Evolutionary conservation across 1,140 invertebrate genomes (phyloP).

Genomic region (Orussus abietinus): DNA sequence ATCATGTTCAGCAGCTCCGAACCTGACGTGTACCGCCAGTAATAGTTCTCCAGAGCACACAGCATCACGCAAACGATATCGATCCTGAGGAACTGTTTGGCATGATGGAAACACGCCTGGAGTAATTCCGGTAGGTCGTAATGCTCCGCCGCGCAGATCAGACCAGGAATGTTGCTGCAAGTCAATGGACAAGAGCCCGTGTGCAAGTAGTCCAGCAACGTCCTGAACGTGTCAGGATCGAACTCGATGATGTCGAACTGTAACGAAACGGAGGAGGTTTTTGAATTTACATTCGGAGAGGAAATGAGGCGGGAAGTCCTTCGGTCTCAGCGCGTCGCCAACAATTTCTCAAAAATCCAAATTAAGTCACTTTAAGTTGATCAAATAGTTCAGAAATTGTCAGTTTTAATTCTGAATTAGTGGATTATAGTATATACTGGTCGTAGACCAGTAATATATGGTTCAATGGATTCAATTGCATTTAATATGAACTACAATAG

Average conservation of each 20-base stretch:
- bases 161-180: slow-evolving; percentile 85
- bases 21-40: slow-evolving; percentile 91
- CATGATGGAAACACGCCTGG: slow-evolving; percentile 92
- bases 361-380: too few relatives aligned
- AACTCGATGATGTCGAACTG: slow-evolving; percentile 94
- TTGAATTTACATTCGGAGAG: too few relatives aligned
- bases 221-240: slow-evolving; percentile 88
- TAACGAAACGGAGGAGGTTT: too few relatives aligned
- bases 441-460: too few relatives aligned
- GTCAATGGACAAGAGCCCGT: slow-evolving; percentile 88
- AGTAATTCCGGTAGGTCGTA: slow-evolving; percentile 89
- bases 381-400: too few relatives aligned
- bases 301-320: too few relatives aligned
- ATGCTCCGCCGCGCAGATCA: slow-evolving; percentile 91
- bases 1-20: slow-evolving; percentile 94
- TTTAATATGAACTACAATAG: too few relatives aligned
- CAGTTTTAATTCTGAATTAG: too few relatives aligned
- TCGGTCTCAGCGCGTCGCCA: too few relatives aligned
- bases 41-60: slow-evolving; percentile 89
- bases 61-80: slow-evolving; percentile 92
- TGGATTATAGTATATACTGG: too few relatives aligned
- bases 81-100: slow-evolving; percentile 87
- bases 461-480: too few relatives aligned
- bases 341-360: too few relatives aligned
- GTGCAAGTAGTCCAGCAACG: slow-evolving; percentile 86